Percentiles rank a stretch among this genome's conserved stretches.
These are phyloP conservation scores for Hydrozoanthus gracilis DNA, from an alignment of 92 coral and sea anemone species.

Conservation along the genomic window DNA sequence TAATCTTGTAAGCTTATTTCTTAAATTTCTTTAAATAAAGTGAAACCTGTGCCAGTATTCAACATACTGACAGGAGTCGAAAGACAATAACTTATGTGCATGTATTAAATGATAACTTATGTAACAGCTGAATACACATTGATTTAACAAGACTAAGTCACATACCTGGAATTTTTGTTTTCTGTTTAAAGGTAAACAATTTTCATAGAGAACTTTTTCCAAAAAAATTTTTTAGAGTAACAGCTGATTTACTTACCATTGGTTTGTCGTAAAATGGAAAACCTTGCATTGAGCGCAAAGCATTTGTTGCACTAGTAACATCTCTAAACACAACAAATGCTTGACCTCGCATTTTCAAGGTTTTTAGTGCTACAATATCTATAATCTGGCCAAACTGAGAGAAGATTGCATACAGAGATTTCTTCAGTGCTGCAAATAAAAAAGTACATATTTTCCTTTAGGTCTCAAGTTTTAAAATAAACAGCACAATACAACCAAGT, in stretches of 20 bases:
- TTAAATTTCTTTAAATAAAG: too few species aligned
- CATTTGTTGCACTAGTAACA: slow-evolving; percentile 94
- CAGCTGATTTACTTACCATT: slow-evolving; percentile 76
- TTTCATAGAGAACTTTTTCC: too few species aligned
- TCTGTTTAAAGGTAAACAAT: too few species aligned
- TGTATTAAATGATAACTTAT: too few species aligned
- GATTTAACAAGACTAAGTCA: too few species aligned
- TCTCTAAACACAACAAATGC: slow-evolving; percentile 99
- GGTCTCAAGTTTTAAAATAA: not conserved
- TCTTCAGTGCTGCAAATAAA: slow-evolving; percentile 84
- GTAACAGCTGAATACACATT: too few species aligned
- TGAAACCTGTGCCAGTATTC: too few species aligned
- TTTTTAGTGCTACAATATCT: slow-evolving; percentile 98
- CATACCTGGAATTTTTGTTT: too few species aligned
- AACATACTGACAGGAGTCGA: too few species aligned
- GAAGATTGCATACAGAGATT: slow-evolving; percentile 95
- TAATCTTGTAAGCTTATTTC: too few species aligned
- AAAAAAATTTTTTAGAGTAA: too few species aligned
- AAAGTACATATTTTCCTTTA: not conserved
- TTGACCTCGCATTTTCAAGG: slow-evolving; percentile 98
- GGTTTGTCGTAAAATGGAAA: slow-evolving; percentile 99
- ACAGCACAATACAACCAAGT: not conserved
- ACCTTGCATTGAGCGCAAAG: slow-evolving; percentile 99
- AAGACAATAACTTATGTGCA: too few species aligned
- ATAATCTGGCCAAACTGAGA: slow-evolving; percentile 99